A percentile compares a stretch with the other conserved stretches of the same genome.
Evolutionary conservation across 2,888 invertebrate species (phyloP).

Genomic region (Stenurella melanura): DNA sequence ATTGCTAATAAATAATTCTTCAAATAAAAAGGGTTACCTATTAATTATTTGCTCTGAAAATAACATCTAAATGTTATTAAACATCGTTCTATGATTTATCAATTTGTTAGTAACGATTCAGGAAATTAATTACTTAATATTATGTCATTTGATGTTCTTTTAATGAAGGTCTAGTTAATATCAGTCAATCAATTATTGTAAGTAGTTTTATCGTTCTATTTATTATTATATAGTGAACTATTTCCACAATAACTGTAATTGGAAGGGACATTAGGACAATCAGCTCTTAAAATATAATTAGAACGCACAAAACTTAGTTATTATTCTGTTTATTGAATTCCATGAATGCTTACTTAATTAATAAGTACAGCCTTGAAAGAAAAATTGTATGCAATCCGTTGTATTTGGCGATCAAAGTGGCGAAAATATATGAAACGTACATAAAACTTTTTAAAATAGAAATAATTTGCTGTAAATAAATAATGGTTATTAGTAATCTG

Average conservation of each 20-base stretch:
- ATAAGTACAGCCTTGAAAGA: too few species aligned
- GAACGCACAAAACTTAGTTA: neutral
- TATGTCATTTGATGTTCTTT: neutral
- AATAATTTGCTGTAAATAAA: too few species aligned
- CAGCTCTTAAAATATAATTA: neutral
- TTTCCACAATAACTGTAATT: neutral
- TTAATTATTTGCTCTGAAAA: too few species aligned
- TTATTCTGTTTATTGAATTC: too few species aligned
- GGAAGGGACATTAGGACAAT: neutral
- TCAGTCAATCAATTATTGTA: neutral
- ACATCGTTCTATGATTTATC: neutral
- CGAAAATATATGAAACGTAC: too few species aligned
- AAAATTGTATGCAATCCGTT: too few species aligned
- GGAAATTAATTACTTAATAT: neutral
- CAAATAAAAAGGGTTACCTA: too few species aligned
- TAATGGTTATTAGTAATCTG: too few species aligned
- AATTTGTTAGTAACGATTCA: neutral
- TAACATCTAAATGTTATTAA: neutral
- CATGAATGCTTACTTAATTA: too few species aligned
- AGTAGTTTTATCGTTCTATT: neutral
- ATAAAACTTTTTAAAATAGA: too few species aligned
- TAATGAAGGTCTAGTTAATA: neutral
- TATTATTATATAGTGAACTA: neutral
- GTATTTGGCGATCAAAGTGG: too few species aligned
- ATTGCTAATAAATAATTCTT: too few species aligned